Percentiles rank a stretch among this genome's conserved stretches.
Evolutionary conservation across 2,888 invertebrate species (phyloP).

Genomic region (Agonopterix subpropinquella): DNA sequence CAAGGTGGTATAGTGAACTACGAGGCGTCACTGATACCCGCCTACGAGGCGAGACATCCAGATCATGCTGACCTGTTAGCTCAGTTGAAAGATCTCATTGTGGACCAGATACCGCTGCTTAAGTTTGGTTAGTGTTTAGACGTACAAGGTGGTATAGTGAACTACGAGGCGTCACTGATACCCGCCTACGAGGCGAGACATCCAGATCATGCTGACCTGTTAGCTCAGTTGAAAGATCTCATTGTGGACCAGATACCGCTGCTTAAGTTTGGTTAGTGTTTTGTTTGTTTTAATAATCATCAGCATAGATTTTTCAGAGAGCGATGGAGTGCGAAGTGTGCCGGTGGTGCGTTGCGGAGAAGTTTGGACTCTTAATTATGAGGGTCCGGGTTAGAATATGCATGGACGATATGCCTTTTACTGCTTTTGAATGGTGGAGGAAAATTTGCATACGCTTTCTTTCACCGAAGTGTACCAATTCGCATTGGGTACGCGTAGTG

Average conservation of each 20-base stretch:
- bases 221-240: slow-evolving; percentile 84
- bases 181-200: slow-evolving; percentile 82
- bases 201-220: slow-evolving; percentile 80
- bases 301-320: no score
- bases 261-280: slow-evolving; percentile 79
- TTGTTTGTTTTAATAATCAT: not conserved
- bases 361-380: no score
- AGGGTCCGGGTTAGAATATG: no score
- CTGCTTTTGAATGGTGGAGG: no score
- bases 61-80: slow-evolving; percentile 81
- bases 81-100: slow-evolving; percentile 86
- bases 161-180: slow-evolving; percentile 94
- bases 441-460: no score
- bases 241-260: slow-evolving; percentile 92
- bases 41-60: slow-evolving; percentile 82
- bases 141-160: slow-evolving; percentile 95
- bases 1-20: slow-evolving; percentile 96
- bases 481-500: no score
- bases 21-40: slow-evolving; percentile 89
- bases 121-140: no score
- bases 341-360: no score
- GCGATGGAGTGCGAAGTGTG: not conserved
- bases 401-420: no score
- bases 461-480: no score
- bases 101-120: slow-evolving; percentile 89